phyloP scores from a whole-genome alignment of 2,797 vertebrate genomes.

The Lepus townsendii region DNA sequence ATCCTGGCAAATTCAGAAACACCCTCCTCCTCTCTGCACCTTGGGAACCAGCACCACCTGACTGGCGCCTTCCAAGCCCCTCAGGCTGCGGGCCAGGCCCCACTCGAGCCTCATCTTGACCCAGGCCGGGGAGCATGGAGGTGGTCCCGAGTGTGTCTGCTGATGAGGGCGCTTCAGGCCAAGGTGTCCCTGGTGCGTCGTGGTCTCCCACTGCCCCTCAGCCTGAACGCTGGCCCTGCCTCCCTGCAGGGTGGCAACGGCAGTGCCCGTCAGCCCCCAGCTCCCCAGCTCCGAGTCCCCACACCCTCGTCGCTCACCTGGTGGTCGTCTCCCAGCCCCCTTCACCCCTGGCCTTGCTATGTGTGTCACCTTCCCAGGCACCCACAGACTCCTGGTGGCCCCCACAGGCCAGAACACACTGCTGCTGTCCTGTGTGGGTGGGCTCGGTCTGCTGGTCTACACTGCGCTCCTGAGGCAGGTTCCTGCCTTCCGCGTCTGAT shows the following conservation, averaged over 20 bases:
- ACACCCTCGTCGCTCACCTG: neutral
- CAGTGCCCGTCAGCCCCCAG: no score
- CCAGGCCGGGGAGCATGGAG: neutral
- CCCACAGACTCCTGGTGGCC: neutral
- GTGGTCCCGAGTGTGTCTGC: neutral
- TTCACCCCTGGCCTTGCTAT: no score
- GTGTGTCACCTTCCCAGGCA: no score
- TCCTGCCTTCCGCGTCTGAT: neutral
- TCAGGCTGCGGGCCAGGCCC: no score
- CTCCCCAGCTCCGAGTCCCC: no score
- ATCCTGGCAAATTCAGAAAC: neutral
- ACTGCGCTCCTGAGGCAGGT: conserved; percentile 26
- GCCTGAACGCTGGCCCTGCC: no score
- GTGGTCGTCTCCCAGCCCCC: neutral
- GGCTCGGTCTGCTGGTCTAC: neutral
- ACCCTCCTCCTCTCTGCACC: neutral
- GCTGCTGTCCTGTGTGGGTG: rapidly evolving
- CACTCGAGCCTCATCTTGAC: neutral
- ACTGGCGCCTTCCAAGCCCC: neutral
- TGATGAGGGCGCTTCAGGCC: rapidly evolving
- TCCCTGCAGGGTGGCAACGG: no score
- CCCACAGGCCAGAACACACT: rapidly evolving
- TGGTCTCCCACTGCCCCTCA: neutral
- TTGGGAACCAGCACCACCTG: neutral
- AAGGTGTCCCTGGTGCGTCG: rapidly evolving